Evolutionary conservation across 1,140 invertebrate species (phyloP), one percentile per base, ranked within the genome.

Genomic region (Drosophila albomicans): DNA sequence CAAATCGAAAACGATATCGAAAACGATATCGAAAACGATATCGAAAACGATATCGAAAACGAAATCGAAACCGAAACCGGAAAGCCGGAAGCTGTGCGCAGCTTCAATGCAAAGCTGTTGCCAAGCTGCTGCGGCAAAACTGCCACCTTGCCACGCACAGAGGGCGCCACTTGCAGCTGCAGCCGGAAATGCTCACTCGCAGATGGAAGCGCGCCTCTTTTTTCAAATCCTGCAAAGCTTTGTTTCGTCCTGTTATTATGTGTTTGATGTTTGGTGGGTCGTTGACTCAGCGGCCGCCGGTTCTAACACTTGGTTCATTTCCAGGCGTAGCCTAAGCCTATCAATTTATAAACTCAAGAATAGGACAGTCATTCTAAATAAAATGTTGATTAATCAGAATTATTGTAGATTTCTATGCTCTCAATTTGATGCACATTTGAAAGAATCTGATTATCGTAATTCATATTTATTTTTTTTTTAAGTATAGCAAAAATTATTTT

Each of bases 11-110:
- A 25, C 3, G 20, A 25, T 25, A 25, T 25, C 20, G 20, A 25
- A 25, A 25, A 25, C 20, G 20, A 25, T 25, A 3, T 25, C 20
- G 20, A 25, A 25, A 25, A 25, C 20, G 20, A 20, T 0, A 20
- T 20, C 3, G 20, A 20, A 20, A 20, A 20, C 20, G 20, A 25
- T 4, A 25, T 25, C 20, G 20, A 25, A 20, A 20, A 0, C 20
- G 25, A 28, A 15, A 15, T 1, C 20, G 20, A 25, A 25, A 25
- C 3, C 20, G 20, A 25, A 46, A 10, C 6, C 20, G 48, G 16
- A 11, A 49, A 32, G 56, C 61, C 70, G 82, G 82, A 86, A 86
- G 82, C 82, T 86, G 82, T 43, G 70, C 56, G 3, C 71, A 74
- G 65, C 65, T 74, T 74, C 71, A 65, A 61, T 10, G 1, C 8